These are phyloP conservation scores for Pachymerium ferrugineum DNA, from an alignment of 2,888 invertebrate species.

Conservation along the genomic window DNA sequence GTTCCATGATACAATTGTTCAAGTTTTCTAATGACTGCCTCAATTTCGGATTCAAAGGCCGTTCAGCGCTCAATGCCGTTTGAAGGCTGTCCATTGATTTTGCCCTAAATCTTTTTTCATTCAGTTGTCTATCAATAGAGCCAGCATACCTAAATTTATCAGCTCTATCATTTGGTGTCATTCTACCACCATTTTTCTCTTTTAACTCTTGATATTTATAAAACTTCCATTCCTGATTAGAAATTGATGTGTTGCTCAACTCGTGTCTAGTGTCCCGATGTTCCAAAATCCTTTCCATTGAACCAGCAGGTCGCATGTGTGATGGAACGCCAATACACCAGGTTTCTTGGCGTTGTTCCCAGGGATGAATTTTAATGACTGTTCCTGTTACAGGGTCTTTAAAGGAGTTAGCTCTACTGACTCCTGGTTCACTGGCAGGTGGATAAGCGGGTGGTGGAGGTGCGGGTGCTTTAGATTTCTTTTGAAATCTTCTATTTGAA, in stretches of 20 bases:
- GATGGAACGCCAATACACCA: not conserved
- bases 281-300: slow-evolving; percentile 28
- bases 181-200: not conserved
- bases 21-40: not conserved
- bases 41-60: not conserved
- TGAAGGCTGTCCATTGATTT: slow-evolving; percentile 34
- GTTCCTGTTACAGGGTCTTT: not conserved
- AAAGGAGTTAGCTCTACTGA: slow-evolving; percentile 13
- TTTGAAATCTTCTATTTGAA: not conserved
- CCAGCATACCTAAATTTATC: not conserved
- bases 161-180: not conserved
- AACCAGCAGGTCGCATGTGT: not conserved
- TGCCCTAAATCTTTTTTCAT: not conserved
- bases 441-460: slow-evolving; percentile 30
- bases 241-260: not conserved
- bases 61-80: not conserved
- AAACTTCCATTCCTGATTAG: not conserved
- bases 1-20: not conserved
- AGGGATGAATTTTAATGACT: slow-evolving; percentile 18
- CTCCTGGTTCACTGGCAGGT: not conserved
- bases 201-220: not conserved
- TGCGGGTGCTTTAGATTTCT: slow-evolving; percentile 35
- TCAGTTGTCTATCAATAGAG: not conserved
- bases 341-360: slow-evolving; percentile 21
- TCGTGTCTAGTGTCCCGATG: not conserved